Evolutionary conservation across 2,888 invertebrate species (phyloP), one percentile per base, ranked within the genome.

Genomic region (Camptogramma bilineatum): DNA sequence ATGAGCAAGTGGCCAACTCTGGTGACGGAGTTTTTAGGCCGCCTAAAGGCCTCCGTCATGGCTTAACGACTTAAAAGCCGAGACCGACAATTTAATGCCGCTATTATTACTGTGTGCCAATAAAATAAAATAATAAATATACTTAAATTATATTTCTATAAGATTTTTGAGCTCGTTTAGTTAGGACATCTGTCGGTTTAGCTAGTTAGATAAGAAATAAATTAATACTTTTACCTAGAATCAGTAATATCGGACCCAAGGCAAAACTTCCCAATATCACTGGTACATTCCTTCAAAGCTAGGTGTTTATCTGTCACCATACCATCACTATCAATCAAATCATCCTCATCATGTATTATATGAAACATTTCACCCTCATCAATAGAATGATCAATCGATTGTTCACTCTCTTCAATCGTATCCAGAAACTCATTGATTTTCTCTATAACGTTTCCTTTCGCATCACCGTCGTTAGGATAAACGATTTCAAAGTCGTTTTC

Each of bases 401-500:
- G 58, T 1, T 10, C 83, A 9, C 77, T 80, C 54, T 90, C 90
- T 10, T 85, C 83, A 4, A 89, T 87, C 0, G 87, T 85, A 44
- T 86, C 87, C 17, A 89, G 70, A 68, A 74, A 86, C 44, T 87
- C 87, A 31, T 80, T 81, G 0, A 71, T 68, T 60, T 80, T 81
- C 0, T 65, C 34, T 17, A 75, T 58, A 13, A 65, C 60, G 0
- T 64, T 64, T 1, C 66, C 69, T 31, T 76, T 77, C 1, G 66
- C 63, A n/a, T 65, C 65, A 8, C 62, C 58, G n/a, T 76, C 72
- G 9, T 76, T 78, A 0, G 85, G 80, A 34, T 74, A 83, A 0
- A 80, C 77, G 0, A 91, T 83, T 74, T 88, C 91, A 18, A 91
- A 90, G 64, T 86, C 87, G 24, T 76, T 75, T 10, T 82, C 77